Percentiles rank a stretch among this genome's conserved stretches.
Evolutionary conservation across 2,888 invertebrate species (phyloP).

Genomic region (Diogma glabrata): DNA sequence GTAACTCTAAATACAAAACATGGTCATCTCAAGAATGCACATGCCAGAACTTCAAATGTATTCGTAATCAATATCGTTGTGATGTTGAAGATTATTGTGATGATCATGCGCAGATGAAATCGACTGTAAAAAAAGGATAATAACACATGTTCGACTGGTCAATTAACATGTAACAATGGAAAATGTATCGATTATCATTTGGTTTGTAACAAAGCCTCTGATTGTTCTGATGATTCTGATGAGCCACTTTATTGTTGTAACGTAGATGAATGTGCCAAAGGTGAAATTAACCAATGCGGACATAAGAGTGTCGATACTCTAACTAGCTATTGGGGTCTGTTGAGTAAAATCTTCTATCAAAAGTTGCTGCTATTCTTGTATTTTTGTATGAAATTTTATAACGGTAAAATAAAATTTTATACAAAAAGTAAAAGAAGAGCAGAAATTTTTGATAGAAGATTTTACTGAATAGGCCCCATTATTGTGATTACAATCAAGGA

Average conservation of each 20-base stretch:
- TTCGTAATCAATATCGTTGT: constrained; percentile 68
- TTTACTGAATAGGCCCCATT: no score
- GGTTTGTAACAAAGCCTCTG: constrained; percentile 82
- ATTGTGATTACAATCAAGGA: no score
- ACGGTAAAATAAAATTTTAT: no score
- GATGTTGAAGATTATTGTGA: constrained; percentile 91
- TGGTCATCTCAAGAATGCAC: constrained; percentile 80
- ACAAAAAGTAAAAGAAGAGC: no score
- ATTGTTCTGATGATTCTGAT: constrained; percentile 80
- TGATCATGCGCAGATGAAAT: constrained; percentile 91
- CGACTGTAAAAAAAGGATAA: constrained; percentile 65
- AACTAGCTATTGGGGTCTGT: constrained; percentile 89
- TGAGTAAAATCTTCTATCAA: constrained; percentile 83
- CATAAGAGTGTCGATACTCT: constrained; percentile 91
- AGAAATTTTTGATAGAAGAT: no score
- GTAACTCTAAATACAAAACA: constrained; percentile 70
- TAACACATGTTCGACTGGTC: constrained; percentile 60
- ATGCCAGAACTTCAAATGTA: constrained; percentile 92
- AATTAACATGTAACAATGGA: constrained; percentile 74
- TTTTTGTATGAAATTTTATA: no score
- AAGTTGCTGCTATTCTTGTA: no score
- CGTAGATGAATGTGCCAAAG: constrained; percentile 87
- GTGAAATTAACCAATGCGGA: constrained; percentile 86
- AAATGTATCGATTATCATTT: constrained; percentile 72
- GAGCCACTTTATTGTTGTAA: constrained; percentile 91